Conservation (phyloP, 2,888 invertebrate species). For the Dynastes hyllus region DNA sequence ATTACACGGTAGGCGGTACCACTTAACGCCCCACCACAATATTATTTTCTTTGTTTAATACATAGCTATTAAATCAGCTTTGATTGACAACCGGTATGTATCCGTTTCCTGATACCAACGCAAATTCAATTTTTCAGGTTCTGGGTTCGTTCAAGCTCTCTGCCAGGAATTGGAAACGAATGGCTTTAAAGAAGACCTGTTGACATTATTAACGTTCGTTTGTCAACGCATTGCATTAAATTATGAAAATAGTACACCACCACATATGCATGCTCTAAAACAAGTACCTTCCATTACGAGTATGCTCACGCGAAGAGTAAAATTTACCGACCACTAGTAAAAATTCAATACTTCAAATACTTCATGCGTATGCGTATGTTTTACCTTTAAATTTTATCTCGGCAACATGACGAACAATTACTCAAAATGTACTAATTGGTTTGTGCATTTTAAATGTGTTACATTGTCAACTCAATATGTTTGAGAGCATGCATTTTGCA, state of each 20-base stretch:
- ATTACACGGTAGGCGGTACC: too few relatives aligned
- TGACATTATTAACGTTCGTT: constrained; percentile 91
- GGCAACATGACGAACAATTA: not conserved
- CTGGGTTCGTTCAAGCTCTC: constrained; percentile 97
- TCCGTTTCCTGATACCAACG: constrained; percentile 72
- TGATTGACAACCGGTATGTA: too few relatives aligned
- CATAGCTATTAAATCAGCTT: too few relatives aligned
- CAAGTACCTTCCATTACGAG: constrained; percentile 95
- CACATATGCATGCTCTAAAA: constrained; percentile 90
- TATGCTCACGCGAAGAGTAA: constrained; percentile 89
- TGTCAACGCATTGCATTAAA: constrained; percentile 90
- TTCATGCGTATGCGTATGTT: constrained; percentile 1
- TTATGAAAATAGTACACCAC: constrained; percentile 91
- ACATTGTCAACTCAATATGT: not conserved
- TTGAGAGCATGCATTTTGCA: too few relatives aligned
- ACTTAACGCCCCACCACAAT: too few relatives aligned
- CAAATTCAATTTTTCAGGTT: constrained; percentile 89
- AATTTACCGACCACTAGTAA: constrained; percentile 72
- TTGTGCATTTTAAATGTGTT: not conserved
- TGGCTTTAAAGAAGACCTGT: constrained; percentile 84
- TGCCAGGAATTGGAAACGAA: constrained; percentile 85
- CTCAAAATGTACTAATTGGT: not conserved
- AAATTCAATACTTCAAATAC: not conserved
- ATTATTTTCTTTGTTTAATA: too few relatives aligned
- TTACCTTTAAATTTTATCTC: constrained; percentile 21